A percentile compares a stretch with the other conserved stretches of the same genome.
phyloP scores from a whole-genome alignment of 2,113 vertebrate genomes.

The Phainopepla nitens region DNA sequence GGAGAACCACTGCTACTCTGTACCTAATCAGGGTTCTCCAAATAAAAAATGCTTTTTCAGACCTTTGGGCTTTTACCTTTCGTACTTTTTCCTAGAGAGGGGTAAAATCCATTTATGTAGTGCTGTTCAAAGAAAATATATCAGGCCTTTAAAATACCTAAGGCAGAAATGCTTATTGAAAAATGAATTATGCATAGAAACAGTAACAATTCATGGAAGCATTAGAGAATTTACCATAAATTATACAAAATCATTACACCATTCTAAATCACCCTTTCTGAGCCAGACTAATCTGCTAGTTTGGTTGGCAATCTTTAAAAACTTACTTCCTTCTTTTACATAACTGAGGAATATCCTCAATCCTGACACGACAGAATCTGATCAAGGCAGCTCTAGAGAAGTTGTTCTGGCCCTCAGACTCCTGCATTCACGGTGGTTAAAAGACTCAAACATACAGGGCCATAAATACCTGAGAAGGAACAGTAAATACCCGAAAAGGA shows the following conservation, averaged over 20 bases:
- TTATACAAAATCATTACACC: background rate
- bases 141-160: background rate
- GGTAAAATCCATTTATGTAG: background rate
- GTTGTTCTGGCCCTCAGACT: background rate
- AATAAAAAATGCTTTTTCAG: background rate
- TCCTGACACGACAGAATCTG: background rate
- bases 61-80: background rate
- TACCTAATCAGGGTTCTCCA: rapidly evolving
- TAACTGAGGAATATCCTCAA: background rate
- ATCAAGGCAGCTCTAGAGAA: background rate
- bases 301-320: background rate
- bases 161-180: background rate
- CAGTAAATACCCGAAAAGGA: background rate
- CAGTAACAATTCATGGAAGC: background rate
- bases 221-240: background rate
- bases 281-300: background rate
- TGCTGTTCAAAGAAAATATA: background rate
- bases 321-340: background rate
- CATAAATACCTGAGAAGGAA: background rate
- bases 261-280: background rate
- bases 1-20: background rate
- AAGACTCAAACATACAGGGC: background rate
- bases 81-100: background rate
- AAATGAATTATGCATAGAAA: background rate
- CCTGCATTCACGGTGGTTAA: background rate